Evolutionary conservation across 1,140 invertebrate genomes (phyloP).

Genomic region (Cataglyphis hispanica): DNA sequence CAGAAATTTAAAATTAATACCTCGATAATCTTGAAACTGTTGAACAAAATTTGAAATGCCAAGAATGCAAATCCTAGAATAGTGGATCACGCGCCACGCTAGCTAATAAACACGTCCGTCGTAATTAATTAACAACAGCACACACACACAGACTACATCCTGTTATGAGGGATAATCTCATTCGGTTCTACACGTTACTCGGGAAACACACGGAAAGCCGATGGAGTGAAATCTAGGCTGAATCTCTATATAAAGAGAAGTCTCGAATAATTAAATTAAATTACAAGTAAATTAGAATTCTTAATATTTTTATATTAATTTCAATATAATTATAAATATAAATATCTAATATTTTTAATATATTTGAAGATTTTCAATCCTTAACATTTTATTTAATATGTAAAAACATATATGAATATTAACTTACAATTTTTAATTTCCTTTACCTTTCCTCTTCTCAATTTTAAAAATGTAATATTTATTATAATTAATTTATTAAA

Average conservation of each 20-base stretch:
- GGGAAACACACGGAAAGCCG: conserved; percentile 7
- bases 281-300: neutral
- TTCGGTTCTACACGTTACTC: conserved; percentile 25
- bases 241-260: neutral
- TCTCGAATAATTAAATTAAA: conserved; percentile 17
- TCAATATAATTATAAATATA: too few relatives aligned
- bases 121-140: conserved; percentile 58
- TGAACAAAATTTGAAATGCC: neutral
- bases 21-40: neutral
- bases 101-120: conserved; percentile 51
- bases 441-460: neutral
- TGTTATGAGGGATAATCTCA: conserved; percentile 47
- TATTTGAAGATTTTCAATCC: neutral
- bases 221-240: conserved; percentile 7
- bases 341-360: neutral
- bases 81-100: conserved; percentile 7
- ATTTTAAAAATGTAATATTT: neutral
- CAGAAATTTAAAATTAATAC: neutral
- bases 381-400: neutral
- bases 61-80: conserved; percentile 34
- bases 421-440: neutral
- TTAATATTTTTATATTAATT: neutral
- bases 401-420: neutral
- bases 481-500: neutral
- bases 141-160: conserved; percentile 1